These are phyloP conservation scores for Trichogramma pretiosum DNA, from an alignment of 1,140 invertebrate genomes.

Conservation along the genomic window DNA sequence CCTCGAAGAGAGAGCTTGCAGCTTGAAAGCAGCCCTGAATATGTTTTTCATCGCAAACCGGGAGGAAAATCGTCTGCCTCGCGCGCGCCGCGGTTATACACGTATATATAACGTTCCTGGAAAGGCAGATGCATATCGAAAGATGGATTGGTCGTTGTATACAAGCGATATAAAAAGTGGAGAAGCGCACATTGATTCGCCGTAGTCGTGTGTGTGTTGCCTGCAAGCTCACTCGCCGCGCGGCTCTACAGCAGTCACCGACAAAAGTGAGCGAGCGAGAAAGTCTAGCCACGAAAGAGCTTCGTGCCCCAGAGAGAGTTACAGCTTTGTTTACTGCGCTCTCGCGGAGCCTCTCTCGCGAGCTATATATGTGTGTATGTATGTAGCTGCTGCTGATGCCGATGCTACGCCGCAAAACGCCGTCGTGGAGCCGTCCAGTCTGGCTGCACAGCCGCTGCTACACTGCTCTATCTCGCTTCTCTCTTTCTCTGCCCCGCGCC, in stretches of 20 bases:
- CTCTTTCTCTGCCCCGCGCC: not conserved
- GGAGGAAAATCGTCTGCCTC: too few species aligned
- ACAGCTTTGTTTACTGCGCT: slow-evolving; percentile 46
- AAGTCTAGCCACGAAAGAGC: too few species aligned
- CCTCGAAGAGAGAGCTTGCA: too few species aligned
- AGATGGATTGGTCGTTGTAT: slow-evolving; percentile 23
- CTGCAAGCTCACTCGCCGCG: too few species aligned
- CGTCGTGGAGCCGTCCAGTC: slow-evolving; percentile 43
- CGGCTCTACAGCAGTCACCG: too few species aligned
- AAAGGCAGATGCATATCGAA: slow-evolving; percentile 39
- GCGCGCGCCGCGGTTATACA: too few species aligned
- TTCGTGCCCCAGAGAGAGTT: slow-evolving; percentile 44
- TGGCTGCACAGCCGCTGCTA: slow-evolving; percentile 19
- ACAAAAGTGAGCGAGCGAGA: too few species aligned
- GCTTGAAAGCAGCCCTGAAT: too few species aligned
- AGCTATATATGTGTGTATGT: too few species aligned
- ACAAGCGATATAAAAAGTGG: slow-evolving; percentile 14
- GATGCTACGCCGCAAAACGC: too few species aligned
- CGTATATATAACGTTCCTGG: slow-evolving; percentile 22
- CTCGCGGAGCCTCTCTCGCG: slow-evolving; percentile 21
- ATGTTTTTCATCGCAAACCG: not conserved
- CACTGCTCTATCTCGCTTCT: slow-evolving; percentile 17
- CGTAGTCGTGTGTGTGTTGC: slow-evolving; percentile 18
- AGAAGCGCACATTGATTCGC: slow-evolving; percentile 38
- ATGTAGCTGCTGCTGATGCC: too few species aligned